phyloP scores from a whole-genome alignment of 2,888 invertebrate species.

The Endotricha flammealis region DNA sequence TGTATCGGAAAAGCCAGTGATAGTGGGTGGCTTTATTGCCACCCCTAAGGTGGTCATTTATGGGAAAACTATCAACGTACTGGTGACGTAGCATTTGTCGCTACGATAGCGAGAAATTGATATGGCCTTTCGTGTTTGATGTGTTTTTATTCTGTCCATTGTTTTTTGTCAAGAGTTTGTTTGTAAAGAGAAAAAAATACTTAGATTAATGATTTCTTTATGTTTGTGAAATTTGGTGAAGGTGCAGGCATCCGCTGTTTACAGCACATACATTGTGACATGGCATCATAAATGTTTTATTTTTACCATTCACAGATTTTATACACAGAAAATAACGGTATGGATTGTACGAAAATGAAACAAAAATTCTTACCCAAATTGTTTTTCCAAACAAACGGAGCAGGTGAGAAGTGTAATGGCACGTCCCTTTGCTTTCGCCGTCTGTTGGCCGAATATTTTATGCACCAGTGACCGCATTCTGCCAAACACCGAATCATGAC shows the following conservation, averaged over 20 bases:
- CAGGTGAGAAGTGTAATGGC: constrained; percentile 70
- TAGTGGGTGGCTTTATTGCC: constrained; percentile 64
- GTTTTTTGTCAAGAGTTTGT: no score
- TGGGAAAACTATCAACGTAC: constrained; percentile 72
- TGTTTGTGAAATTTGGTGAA: no score
- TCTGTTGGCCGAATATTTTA: constrained; percentile 65
- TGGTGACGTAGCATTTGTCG: constrained; percentile 60
- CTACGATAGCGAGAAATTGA: constrained; percentile 45
- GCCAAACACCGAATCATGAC: constrained; percentile 67
- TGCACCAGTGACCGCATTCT: constrained; percentile 66
- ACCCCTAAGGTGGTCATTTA: constrained; percentile 68
- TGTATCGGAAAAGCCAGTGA: constrained; percentile 71
- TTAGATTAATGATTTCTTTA: no score
- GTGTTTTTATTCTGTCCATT: constrained; percentile 16
- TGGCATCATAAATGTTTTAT: no score
- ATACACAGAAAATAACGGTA: no score
- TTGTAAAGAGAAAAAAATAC: no score
- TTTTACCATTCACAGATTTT: no score
- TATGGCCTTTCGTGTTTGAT: constrained; percentile 29
- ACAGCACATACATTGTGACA: no score
- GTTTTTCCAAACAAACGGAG: constrained; percentile 28
- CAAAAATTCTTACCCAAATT: not conserved
- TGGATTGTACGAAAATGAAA: not conserved
- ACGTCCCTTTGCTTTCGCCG: constrained; percentile 59
- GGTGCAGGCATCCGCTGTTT: no score